Base-by-base conservation (phyloP, 2,888 invertebrate genomes). In the Hedychridium roseum region DNA sequence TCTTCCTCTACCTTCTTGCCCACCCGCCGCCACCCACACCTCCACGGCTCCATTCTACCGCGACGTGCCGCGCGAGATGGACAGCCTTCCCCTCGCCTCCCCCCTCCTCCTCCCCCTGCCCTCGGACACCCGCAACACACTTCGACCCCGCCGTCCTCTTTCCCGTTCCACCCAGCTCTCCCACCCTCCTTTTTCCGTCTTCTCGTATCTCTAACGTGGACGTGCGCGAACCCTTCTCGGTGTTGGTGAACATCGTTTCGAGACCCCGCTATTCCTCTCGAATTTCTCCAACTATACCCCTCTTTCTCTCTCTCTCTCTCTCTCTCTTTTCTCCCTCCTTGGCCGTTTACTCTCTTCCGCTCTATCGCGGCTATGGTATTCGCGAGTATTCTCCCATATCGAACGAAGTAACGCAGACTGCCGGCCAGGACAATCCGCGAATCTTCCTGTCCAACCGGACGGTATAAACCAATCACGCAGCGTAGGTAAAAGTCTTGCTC, bases 1-100 rank as follows among this genome's bases (percentile, higher is more conserved):
- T 50, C 56, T 46, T 59, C 51, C 52, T 57, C 59, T 60, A 50
- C 59, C 50, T 55, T 59, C 57, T 53, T 62, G 54, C 57, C 58
- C 60, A 55, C 53, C 59, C 26, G 48, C 58, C 50, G 49, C 54
- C 51, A 42, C 57, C 59, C 56, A 54, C 55, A 57, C 64, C 68
- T 69, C 66, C 65, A 63, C 68, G 61, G 68, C 67, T 68, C 67
- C 61, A 68, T 70, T 70, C 68, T 67, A 64, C 62, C 70, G 54
- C 66, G 71, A 69, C 68, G 70, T 71, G 64, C 66, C 59, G 68
- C n/a, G n/a, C 64, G 70, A 70, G 72, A 72, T 70, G 73, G 73
- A 71, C 73, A 70, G 68, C 60, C 57, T n/a, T n/a, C n/a, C n/a
- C n/a, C n/a, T 53, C 42, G 43, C 44, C 45, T 52, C 39, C 60